Evolutionary conservation across 2,797 vertebrate species (phyloP).

Genomic region (Psittacula derbiana): DNA sequence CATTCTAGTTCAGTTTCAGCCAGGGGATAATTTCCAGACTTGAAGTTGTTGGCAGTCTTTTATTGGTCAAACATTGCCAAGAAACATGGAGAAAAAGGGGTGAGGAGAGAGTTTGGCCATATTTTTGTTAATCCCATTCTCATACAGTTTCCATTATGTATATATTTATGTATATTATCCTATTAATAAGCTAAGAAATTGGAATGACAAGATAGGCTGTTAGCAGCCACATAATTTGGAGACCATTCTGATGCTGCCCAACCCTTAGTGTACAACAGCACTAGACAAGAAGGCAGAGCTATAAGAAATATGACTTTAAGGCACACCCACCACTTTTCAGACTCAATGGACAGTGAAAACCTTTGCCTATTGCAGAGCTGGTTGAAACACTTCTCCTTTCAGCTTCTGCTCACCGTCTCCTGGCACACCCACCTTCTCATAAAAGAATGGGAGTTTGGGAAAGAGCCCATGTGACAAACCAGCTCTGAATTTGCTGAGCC

Average conservation of each 20-base stretch:
- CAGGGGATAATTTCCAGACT: slow-evolving; percentile 6
- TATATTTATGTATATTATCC: background rate
- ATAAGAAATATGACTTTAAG: background rate
- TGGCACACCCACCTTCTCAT: background rate
- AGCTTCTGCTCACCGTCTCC: background rate
- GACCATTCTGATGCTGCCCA: background rate
- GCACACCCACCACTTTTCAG: background rate
- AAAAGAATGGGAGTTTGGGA: background rate
- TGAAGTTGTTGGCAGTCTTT: background rate
- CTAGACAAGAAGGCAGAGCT: background rate
- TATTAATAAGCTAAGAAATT: background rate
- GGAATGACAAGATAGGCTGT: background rate
- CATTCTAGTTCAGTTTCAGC: background rate
- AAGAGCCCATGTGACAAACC: background rate
- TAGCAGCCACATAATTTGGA: background rate
- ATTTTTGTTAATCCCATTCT: background rate
- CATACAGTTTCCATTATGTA: background rate
- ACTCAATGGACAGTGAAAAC: background rate
- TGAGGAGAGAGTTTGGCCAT: background rate
- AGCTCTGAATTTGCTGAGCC: background rate
- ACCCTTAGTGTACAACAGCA: background rate
- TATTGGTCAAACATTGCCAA: slow-evolving; percentile 13
- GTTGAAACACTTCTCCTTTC: background rate
- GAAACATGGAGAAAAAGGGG: background rate
- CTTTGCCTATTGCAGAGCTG: background rate